A percentile compares a stretch with the other conserved stretches of the same genome.
Conservation (phyloP, 2,113 vertebrate species). For the Phyllostomus hastatus region DNA sequence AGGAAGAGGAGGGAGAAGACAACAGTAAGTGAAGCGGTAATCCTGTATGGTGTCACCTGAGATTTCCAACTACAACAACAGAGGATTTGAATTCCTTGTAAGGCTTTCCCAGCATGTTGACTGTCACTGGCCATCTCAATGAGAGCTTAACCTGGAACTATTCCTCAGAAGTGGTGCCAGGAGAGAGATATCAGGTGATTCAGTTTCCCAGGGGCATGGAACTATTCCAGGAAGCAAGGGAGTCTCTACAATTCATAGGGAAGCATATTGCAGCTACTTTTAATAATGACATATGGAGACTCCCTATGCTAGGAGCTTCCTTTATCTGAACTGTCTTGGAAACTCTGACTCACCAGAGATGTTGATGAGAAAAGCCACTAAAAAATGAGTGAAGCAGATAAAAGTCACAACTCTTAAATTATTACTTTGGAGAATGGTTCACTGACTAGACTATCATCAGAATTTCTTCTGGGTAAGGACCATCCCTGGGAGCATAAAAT, state of each 20-base stretch:
- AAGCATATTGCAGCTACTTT: neutral
- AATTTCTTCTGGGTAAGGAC: neutral
- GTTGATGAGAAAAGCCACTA: neutral
- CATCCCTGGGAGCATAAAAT: neutral
- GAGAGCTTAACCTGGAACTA: neutral
- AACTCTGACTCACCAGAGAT: neutral
- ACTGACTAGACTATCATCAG: neutral
- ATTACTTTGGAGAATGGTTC: neutral
- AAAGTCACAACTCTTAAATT: neutral
- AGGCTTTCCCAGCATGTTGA: neutral
- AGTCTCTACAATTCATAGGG: neutral
- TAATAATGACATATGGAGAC: neutral
- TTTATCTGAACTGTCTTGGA: neutral
- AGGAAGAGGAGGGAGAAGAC: neutral
- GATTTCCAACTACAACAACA: neutral
- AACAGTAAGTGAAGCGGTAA: neutral
- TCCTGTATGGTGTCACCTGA: neutral
- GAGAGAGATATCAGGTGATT: neutral
- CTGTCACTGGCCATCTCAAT: neutral
- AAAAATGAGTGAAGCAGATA: neutral
- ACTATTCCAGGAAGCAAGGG: neutral
- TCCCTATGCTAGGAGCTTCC: neutral
- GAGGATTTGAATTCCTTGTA: neutral
- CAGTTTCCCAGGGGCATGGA: neutral
- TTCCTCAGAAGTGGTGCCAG: neutral